Evolutionary conservation across 1,140 invertebrate species (phyloP), one percentile per base, ranked within the genome.

Genomic region (Sycobia sp.): DNA sequence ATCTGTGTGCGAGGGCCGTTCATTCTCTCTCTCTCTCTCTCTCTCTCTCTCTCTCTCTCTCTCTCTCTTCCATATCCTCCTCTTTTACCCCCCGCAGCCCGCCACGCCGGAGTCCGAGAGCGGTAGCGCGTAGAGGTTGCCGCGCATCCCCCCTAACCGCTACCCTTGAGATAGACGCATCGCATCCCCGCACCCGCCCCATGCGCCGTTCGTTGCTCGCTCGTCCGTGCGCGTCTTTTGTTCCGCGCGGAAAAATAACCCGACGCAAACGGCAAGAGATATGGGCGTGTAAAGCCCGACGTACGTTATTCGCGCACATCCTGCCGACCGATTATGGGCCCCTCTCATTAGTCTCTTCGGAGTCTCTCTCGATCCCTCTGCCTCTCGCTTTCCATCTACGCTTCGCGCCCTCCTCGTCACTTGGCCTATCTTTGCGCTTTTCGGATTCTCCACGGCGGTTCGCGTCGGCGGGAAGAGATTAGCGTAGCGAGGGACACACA

Each of bases 121-220:
- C n/a, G n/a, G n/a, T n/a, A n/a, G n/a, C n/a, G n/a, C n/a, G n/a
- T n/a, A n/a, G n/a, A n/a, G n/a, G n/a, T n/a, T n/a, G n/a, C n/a
- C n/a, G n/a, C n/a, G 56, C 44, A 36, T 34, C n/a, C n/a, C n/a
- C 44, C 23, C 36, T 59, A 50, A 59, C 57, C 57, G 22, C 70
- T 68, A 70, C 71, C 71, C 74, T 71, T 72, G 71, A 76, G 74
- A 76, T 78, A 78, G 75, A 79, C 74, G 73, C 75, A 78, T 77
- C n/a, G n/a, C n/a, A n/a, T n/a, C n/a, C n/a, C n/a, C n/a, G n/a
- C n/a, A n/a, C n/a, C n/a, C n/a, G n/a, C n/a, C n/a, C n/a, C 76
- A 71, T 70, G 73, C 75, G 73, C 71, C 70, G 70, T 76, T 77
- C 67, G 76, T 70, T 78, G 76, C 76, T 78, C 76, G 74, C 76